Base-by-base conservation (phyloP, 2,888 invertebrate species). In the Argyresthia goedartella region DNA sequence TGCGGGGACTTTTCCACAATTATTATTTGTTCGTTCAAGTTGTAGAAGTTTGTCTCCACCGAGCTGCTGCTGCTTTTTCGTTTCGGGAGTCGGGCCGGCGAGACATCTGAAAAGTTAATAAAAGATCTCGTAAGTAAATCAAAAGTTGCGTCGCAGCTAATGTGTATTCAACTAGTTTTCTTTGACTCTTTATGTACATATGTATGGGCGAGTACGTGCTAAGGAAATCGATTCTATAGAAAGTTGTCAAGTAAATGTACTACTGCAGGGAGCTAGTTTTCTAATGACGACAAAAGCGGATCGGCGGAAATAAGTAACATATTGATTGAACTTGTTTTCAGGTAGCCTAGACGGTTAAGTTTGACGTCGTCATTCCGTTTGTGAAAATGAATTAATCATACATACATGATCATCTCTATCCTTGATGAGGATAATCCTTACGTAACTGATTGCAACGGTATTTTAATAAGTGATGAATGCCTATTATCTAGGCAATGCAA, bases 31-130 rank as follows among this genome's bases (percentile, higher is more conserved):
- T 89, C 89, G 59, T 78, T 88, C 36, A 92, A 88, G 71, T 91
- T 92, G 77, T 92, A 92, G 64, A 90, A 90, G 64, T 91, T 91
- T 1, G 90, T 89, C 70, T 91, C 91, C 54, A 90, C 90, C 61
- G 87, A 86, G 62, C 90, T 91, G 64, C 88, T 88, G 69, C 89
- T 89, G 69, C 88, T 89, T 67, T 90, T 90, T 57, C 90, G 82
- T 59, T 90, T 87, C 4, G 88, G 76, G 87, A 90, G 90, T 67
- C 89, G 86, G 56, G 88, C 89, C 55, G 91, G 90, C 53, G 91
- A 90, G 84, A 89, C 84, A 73, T 91, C 91, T 91, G 88, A 51
- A 81, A 78, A 53, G 36, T 60, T 60, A 55, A 61, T 35, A 62
- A 16, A 33, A 43, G 8, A 49, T 41, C 14, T 14, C 36, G 9